These are phyloP conservation scores for Orthosia gothica DNA, from an alignment of 2,888 invertebrate species.

Conservation along the genomic window DNA sequence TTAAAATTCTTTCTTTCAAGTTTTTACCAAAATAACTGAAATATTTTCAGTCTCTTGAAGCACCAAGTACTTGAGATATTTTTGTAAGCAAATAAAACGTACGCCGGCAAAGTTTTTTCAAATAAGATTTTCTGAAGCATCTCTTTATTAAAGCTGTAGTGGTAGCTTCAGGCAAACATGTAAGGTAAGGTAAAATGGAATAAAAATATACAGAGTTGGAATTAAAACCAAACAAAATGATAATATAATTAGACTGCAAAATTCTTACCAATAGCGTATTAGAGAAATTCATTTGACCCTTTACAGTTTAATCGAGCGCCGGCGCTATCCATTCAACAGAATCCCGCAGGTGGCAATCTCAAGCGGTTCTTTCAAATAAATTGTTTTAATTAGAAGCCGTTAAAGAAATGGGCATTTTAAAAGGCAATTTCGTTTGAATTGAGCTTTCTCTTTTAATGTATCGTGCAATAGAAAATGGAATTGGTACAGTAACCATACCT, in stretches of 20 bases:
- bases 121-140: conserved; percentile 9
- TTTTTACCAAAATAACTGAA: neutral
- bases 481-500: neutral
- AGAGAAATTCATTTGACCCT: conserved; percentile 68
- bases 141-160: conserved; percentile 37
- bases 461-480: conserved; percentile 1
- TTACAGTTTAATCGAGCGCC: conserved; percentile 57
- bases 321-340: conserved; percentile 47
- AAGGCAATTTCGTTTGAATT: conserved; percentile 48
- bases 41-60: neutral
- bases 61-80: neutral
- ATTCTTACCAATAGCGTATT: conserved; percentile 63
- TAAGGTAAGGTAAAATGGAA: neutral
- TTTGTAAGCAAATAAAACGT: conserved; percentile 8
- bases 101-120: neutral
- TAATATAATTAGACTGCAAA: conserved; percentile 65
- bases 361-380: conserved; percentile 54
- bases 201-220: conserved; percentile 12
- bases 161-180: neutral
- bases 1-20: too few relatives aligned
- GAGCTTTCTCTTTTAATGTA: conserved; percentile 35
- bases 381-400: conserved; percentile 63
- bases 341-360: conserved; percentile 57
- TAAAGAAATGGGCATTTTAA: conserved; percentile 49
- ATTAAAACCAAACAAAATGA: conserved; percentile 45